Percentiles rank a stretch among this genome's conserved stretches.
Conservation (phyloP, 1,140 invertebrate species). For the Phymorhynchus buccinoides region DNA sequence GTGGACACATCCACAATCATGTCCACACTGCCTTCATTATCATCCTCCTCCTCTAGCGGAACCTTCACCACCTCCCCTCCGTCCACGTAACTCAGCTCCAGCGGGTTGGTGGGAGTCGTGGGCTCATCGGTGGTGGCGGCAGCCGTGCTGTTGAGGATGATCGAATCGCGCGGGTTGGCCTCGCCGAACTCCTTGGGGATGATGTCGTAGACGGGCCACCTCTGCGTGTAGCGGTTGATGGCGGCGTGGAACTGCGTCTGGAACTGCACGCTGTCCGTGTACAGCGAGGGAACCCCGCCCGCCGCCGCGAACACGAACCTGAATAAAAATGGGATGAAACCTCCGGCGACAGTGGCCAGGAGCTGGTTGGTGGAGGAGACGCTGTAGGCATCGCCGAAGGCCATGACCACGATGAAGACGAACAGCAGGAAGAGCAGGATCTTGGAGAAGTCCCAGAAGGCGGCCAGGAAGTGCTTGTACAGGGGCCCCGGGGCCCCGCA, state of each 20-base stretch:
- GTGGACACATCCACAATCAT: slow-evolving; percentile 44
- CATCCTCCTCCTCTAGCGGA: not conserved
- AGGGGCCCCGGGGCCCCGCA: slow-evolving; percentile 56
- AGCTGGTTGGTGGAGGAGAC: slow-evolving; percentile 63
- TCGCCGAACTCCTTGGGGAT: slow-evolving; percentile 37
- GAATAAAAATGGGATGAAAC: slow-evolving; percentile 62
- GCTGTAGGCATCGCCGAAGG: slow-evolving; percentile 60
- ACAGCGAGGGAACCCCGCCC: slow-evolving; percentile 37
- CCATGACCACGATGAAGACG: slow-evolving; percentile 59
- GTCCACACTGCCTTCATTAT: slow-evolving; percentile 30
- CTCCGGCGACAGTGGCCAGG: slow-evolving; percentile 59
- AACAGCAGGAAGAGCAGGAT: slow-evolving; percentile 62
- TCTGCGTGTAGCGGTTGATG: slow-evolving; percentile 53
- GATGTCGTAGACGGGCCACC: slow-evolving; percentile 60
- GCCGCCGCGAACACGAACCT: slow-evolving; percentile 53
- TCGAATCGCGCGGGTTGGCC: not conserved
- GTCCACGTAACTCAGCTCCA: not conserved
- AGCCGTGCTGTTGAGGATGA: not conserved
- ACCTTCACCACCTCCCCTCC: not conserved
- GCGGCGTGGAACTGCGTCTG: slow-evolving; percentile 50
- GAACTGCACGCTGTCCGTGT: slow-evolving; percentile 58
- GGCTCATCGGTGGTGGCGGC: not conserved
- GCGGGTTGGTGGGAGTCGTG: not conserved
- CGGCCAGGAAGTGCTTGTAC: slow-evolving; percentile 44
- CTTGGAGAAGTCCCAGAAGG: slow-evolving; percentile 46